phyloP scores from a whole-genome alignment of 1,140 invertebrate species.

The Lordiphosa clarofinis region DNA sequence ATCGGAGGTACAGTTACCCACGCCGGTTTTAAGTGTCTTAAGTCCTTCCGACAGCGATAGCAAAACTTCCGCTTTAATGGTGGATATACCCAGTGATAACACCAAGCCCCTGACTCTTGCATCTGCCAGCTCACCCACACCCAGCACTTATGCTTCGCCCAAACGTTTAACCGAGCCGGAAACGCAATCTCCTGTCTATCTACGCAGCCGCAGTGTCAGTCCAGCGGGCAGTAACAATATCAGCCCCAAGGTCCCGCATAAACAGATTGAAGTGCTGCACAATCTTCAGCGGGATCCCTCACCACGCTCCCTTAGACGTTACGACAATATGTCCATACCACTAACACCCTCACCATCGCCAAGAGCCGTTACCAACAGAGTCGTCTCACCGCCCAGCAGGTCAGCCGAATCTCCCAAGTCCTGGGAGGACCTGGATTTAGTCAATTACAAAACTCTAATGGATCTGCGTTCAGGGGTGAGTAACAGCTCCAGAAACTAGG shows the following conservation, averaged over 20 bases:
- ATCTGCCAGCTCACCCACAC: constrained; percentile 12
- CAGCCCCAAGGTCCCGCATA: constrained; percentile 81
- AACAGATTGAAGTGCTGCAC: constrained; percentile 83
- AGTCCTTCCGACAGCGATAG: constrained; percentile 3
- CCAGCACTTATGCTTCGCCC: constrained; percentile 5
- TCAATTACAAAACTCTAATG: constrained; percentile 80
- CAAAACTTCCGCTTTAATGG: constrained; percentile 40
- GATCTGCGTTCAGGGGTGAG: constrained; percentile 82
- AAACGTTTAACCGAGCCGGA: constrained; percentile 26
- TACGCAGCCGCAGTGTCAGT: constrained; percentile 56
- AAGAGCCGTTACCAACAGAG: not conserved
- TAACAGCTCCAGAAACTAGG: constrained; percentile 5
- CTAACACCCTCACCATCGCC: constrained; percentile 13
- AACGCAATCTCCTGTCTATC: constrained; percentile 62
- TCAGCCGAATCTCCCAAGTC: constrained; percentile 37
- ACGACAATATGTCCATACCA: constrained; percentile 9
- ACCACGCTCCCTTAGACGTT: constrained; percentile 64
- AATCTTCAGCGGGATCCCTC: constrained; percentile 82
- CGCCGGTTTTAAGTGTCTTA: not conserved
- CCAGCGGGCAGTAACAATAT: constrained; percentile 80
- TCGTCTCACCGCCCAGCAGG: not conserved
- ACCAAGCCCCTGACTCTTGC: constrained; percentile 56
- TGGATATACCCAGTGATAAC: constrained; percentile 73
- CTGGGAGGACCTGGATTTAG: constrained; percentile 82
- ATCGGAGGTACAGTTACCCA: not conserved